These are phyloP conservation scores for Anarsia innoxiella DNA, from an alignment of 2,888 invertebrate species.

Conservation along the genomic window DNA sequence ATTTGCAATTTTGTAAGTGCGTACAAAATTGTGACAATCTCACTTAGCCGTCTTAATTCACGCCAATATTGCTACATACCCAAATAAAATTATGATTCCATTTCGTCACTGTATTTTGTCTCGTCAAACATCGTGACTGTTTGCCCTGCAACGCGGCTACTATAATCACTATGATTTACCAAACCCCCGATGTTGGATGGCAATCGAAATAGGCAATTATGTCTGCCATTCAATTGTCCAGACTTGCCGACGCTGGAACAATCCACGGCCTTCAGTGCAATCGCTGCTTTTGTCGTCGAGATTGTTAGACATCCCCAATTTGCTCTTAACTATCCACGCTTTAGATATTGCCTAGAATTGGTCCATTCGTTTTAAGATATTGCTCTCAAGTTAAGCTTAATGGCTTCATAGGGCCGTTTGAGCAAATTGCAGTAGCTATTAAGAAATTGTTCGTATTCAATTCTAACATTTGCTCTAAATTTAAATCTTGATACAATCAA, in stretches of 20 bases:
- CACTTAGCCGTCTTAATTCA: no score
- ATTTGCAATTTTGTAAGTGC: no score
- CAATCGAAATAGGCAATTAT: constrained; percentile 58
- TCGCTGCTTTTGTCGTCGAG: constrained; percentile 10
- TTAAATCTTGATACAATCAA: no score
- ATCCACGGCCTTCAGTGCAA: constrained; percentile 36
- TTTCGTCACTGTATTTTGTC: constrained; percentile 4
- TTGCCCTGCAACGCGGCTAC: constrained; percentile 38
- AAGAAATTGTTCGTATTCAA: no score
- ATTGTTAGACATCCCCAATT: constrained; percentile 5
- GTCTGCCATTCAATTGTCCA: constrained; percentile 55
- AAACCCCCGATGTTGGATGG: constrained; percentile 45
- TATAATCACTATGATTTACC: constrained; percentile 49
- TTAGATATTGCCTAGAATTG: no score
- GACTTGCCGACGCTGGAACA: constrained; percentile 41
- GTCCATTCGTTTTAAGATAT: no score
- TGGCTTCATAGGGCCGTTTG: no score
- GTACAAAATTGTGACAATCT: neutral
- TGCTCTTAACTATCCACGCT: no score
- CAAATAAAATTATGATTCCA: constrained; percentile 7
- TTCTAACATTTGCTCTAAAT: no score
- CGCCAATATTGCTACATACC: constrained; percentile 3
- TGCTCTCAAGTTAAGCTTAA: no score
- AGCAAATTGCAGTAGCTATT: no score
- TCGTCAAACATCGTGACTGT: constrained; percentile 52